These are phyloP conservation scores for Molossus alvarezi DNA, from an alignment of 2,797 vertebrate genomes.

Conservation along the genomic window DNA sequence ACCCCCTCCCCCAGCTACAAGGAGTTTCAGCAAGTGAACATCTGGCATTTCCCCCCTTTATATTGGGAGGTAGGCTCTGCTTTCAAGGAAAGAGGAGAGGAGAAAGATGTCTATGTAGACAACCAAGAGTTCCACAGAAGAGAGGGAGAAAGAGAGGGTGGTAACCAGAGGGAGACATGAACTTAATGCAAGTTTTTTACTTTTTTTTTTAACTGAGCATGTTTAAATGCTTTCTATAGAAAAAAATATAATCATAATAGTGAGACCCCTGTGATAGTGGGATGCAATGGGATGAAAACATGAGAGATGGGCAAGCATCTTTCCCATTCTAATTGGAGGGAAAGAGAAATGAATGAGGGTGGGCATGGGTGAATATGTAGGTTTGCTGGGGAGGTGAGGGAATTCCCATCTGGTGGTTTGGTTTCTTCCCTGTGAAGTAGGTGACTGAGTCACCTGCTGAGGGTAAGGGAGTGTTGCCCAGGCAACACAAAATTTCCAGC, in stretches of 20 bases:
- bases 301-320: not conserved
- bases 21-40: not conserved
- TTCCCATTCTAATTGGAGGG: not conserved
- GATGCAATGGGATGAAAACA: not conserved
- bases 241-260: slow-evolving; percentile 21
- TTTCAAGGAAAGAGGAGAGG: not conserved
- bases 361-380: not conserved
- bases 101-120: not conserved
- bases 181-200: not conserved
- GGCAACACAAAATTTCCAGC: not conserved
- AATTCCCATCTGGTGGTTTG: not conserved
- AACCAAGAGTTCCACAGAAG: not conserved
- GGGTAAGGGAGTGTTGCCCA: not conserved
- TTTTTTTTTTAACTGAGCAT: not conserved
- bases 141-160: not conserved
- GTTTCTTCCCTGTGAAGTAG: not conserved
- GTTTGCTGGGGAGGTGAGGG: not conserved
- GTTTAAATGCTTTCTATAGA: slow-evolving; percentile 42
- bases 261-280: not conserved
- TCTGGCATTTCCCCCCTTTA: not conserved
- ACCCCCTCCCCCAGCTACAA: not conserved
- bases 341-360: not conserved
- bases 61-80: not conserved
- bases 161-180: not conserved
- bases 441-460: not conserved